Evolutionary conservation across 2,797 vertebrate species (phyloP).

Genomic region (Discoglossus pictus): DNA sequence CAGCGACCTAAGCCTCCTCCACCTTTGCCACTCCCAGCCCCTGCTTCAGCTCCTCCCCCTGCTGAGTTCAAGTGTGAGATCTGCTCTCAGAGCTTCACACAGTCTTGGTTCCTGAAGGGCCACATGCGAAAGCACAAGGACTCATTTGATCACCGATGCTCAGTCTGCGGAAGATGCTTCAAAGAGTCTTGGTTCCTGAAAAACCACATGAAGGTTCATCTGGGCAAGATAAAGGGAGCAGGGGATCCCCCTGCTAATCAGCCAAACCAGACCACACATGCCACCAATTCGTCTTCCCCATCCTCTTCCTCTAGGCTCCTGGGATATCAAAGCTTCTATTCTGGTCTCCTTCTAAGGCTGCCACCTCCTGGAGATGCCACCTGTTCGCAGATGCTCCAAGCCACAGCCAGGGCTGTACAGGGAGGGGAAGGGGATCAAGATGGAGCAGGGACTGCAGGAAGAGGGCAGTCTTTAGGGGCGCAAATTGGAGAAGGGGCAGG

Average conservation of each 20-base stretch:
- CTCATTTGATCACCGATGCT: slow-evolving; percentile 91
- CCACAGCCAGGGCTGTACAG: slow-evolving; percentile 68
- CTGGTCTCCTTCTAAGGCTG: slow-evolving; percentile 82
- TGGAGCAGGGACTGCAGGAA: slow-evolving; percentile 53
- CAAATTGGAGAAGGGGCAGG: slow-evolving; percentile 34
- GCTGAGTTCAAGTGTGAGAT: slow-evolving; percentile 84
- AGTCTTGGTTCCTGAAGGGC: slow-evolving; percentile 93
- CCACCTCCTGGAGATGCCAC: slow-evolving; percentile 74
- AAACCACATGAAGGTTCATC: slow-evolving; percentile 96
- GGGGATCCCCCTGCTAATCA: slow-evolving; percentile 57
- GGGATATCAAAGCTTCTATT: slow-evolving; percentile 84
- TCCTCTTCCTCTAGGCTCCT: slow-evolving; percentile 59
- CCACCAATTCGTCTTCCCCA: slow-evolving; percentile 46
- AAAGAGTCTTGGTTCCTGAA: slow-evolving; percentile 96
- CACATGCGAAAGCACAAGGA: slow-evolving; percentile 96
- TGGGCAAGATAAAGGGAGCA: slow-evolving; percentile 83
- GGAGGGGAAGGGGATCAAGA: slow-evolving; percentile 59
- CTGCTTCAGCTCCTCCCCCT: slow-evolving; percentile 56
- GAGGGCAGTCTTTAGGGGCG: slow-evolving; percentile 24
- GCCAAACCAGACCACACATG: slow-evolving; percentile 21
- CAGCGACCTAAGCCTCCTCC: slow-evolving; percentile 61
- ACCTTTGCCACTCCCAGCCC: slow-evolving; percentile 64
- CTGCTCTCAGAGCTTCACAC: slow-evolving; percentile 90
- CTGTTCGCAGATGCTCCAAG: slow-evolving; percentile 83
- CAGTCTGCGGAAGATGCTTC: slow-evolving; percentile 90